Evolutionary conservation across 2,797 vertebrate species (phyloP), one percentile per base, ranked within the genome.

Genomic region (Merluccius polli): DNA sequence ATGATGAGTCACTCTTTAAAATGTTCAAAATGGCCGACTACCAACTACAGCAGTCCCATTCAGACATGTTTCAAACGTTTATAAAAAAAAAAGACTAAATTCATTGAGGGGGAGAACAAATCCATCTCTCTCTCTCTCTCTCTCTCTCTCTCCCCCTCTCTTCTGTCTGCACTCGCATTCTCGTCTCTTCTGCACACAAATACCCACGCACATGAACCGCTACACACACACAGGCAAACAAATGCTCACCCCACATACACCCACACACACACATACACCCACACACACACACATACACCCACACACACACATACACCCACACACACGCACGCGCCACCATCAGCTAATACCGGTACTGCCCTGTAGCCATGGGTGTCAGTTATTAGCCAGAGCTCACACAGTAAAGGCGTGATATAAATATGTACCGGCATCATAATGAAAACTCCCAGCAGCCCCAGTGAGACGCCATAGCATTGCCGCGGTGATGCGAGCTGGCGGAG

Each of bases 351-450:
- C 72, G n/a, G n/a, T n/a, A 72, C 35, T 74, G 41, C 77, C 72
- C 21, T 48, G 13, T 27, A 67, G 75, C 59, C 75, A 52, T 32
- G 21, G 44, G 78, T 74, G 68, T 77, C 36, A 81, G 84, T 82
- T 75, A 48, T 83, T 67, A 72, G 81, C 75, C 36, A 78, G 73
- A 77, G 73, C 72, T 82, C 87, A 82, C 77, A 70, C 21, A 59
- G 69, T 79, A 77, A 83, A 80, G 74, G 44, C 68, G 77, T 79
- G 80, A 74, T 78, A 76, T 87, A 87, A 30, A 77, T 78, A 73
- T 63, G 31, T 68, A 27, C 2, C 15, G 44, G 35, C 2, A 2
- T 63, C 79, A 69, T 85, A 77, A 87, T 86, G 71, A 88, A 83
- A 83, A 80, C 83, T 63, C 30, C 8, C 18, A 70, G 59, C 71